phyloP scores from a whole-genome alignment of 2,797 vertebrate genomes.

The Malurus splendens region DNA sequence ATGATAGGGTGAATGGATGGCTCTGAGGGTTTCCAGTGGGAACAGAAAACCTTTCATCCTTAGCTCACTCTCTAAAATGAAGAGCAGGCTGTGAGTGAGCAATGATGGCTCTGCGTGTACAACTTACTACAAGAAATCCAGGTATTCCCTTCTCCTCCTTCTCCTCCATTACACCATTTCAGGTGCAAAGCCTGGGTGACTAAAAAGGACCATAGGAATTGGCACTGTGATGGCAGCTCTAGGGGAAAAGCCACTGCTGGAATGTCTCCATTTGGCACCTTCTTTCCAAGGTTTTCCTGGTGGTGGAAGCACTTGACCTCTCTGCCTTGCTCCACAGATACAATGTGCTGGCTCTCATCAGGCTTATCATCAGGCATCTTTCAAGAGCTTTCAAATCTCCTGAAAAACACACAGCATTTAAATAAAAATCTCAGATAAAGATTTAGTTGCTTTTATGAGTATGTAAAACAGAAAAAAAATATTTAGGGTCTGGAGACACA shows the following conservation, averaged over 20 bases:
- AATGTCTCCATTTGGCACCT: neutral
- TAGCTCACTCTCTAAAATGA: neutral
- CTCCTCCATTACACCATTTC: neutral
- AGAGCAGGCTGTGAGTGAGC: neutral
- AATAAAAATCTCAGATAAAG: neutral
- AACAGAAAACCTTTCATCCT: conserved; percentile 26
- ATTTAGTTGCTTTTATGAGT: neutral
- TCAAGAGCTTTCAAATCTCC: neutral
- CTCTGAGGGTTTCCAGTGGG: neutral
- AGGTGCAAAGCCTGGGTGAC: neutral
- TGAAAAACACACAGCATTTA: neutral
- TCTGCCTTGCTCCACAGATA: neutral
- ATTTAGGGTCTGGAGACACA: neutral
- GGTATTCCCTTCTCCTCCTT: neutral
- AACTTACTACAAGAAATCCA: neutral
- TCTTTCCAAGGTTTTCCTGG: neutral
- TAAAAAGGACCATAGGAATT: neutral
- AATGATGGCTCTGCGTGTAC: neutral
- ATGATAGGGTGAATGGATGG: conserved; percentile 26
- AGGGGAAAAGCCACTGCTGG: neutral
- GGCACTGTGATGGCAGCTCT: neutral
- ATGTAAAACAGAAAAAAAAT: neutral
- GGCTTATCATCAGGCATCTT: neutral
- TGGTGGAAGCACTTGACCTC: neutral
- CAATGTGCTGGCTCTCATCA: neutral